These are phyloP conservation scores for Pseudois nayaur DNA, from an alignment of 2,113 vertebrate genomes.

Conservation along the genomic window DNA sequence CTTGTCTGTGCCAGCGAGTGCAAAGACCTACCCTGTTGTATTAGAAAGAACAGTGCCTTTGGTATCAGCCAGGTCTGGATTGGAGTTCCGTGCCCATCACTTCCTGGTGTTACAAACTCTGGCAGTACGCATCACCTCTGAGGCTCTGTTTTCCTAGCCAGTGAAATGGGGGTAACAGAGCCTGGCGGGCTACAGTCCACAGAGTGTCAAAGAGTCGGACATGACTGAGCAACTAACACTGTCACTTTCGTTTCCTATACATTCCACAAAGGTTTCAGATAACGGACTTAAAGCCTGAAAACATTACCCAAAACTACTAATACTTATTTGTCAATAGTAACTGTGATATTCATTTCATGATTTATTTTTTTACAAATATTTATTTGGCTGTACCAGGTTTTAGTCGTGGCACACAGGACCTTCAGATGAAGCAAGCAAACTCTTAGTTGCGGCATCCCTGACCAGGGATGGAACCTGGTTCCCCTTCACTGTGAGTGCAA, in stretches of 20 bases:
- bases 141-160: neutral
- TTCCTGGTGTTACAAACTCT: rapidly evolving
- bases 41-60: neutral
- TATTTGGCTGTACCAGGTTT: neutral
- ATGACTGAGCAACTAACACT: neutral
- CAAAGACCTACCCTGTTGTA: neutral
- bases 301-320: neutral
- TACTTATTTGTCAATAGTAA: neutral
- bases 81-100: neutral
- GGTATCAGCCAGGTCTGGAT: neutral
- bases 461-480: neutral
- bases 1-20: rapidly evolving
- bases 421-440: neutral
- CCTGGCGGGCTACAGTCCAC: neutral
- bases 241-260: neutral
- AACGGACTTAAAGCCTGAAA: neutral
- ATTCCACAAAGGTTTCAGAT: neutral
- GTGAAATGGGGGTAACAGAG: neutral
- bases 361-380: neutral
- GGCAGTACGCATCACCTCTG: too few relatives aligned
- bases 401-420: neutral
- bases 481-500: neutral
- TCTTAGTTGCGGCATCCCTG: neutral
- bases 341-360: neutral
- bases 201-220: neutral